Base-by-base conservation (phyloP, 1,140 invertebrate species). In the Cydia splendana region DNA sequence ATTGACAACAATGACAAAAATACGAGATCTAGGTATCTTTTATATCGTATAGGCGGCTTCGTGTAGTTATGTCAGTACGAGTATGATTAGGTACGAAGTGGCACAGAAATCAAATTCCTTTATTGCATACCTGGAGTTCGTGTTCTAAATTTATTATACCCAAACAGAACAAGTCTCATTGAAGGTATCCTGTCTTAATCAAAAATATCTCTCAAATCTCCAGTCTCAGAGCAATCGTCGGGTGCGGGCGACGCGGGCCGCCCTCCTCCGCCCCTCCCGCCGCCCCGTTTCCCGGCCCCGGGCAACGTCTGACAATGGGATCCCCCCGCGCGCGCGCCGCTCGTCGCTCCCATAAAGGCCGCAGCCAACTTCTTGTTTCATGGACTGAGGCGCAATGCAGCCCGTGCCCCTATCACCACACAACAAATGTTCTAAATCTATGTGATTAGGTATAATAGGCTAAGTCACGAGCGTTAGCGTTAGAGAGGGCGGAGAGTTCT, bases 251-350 rank as follows among this genome's bases (percentile, higher is more conserved):
- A 89, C 76, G 89, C 79, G 82, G 87, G 87, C 7, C 86, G 94
- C 84, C 93, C 94, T 87, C 95, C 95, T 87, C 95, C 95, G 84
- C 95, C 95, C 88, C 94, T 95, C 93, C 95, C 95, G 81, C 95
- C 95, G 88, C 95, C 95, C 91, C 94, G 95, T 88, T 95, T 95
- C 94, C 95, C 95, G 84, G 94, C 94, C 91, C 94, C 94, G 92
- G 95, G 94, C 88, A 93, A 92, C 93, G 95, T 95, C 93, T 95
- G 95, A 95, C 95, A 95, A 94, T 95, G 95, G 95, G 94, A 94
- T 94, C 93, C 86, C 82, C 86, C 88, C 83, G 91, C 92, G 84
- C 91, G 87, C 88, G 87, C 88, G 84, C 91, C 94, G 75, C 84
- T 92, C 81, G 86, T 91, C 77, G 90, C 87, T 73, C 94, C 95